Evolutionary conservation across 35 echinoderm and acorn worm genomes (phyloP), one percentile per base, ranked within the genome.

Genomic region (Chiridota heheva): DNA sequence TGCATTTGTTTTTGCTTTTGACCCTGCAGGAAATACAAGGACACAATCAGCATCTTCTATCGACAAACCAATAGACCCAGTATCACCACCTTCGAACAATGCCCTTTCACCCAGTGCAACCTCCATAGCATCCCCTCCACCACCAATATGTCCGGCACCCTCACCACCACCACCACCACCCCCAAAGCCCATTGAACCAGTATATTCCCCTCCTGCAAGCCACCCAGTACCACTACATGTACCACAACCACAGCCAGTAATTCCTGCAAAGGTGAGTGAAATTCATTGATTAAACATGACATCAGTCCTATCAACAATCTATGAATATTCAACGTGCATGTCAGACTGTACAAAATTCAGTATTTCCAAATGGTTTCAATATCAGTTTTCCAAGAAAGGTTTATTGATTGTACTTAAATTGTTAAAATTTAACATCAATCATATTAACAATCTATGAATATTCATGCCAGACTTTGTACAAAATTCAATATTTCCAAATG

Each of bases 231-330:
- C 57, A 46, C 73, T 69, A 77, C 61, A 67, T 53, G 15, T 49
- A 56, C 10, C 72, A 43, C 44, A 25, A 25, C 29, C 36, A 40
- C 34, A 42, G 40, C 33, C 67, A 20, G 20, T 22, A 78, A 78
- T 58, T 78, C 75, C 75, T 18, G 42, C 75, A 60, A 78, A 78
- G 53, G 75, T 78, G 62, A 78, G 4, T n/a, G n/a, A n/a, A n/a
- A n/a, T n/a, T n/a, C n/a, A n/a, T n/a, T n/a, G n/a, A n/a, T 69
- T 5, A 24, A 5, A 69, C 5, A 39, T 1, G 25, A 39, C 18
- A n/a, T 69, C 48, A 53, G 10, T 53, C 22, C 48, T 53, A 22
- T 13, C 10, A 7, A 63, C 60, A 63, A 63, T 13, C 7, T 63
- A 30, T 26, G 7, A 26, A 7, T 63, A 63, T 7, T 63, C n/a